Evolutionary conservation across 2,888 invertebrate species (phyloP).

Genomic region (Callinectes sapidus): DNA sequence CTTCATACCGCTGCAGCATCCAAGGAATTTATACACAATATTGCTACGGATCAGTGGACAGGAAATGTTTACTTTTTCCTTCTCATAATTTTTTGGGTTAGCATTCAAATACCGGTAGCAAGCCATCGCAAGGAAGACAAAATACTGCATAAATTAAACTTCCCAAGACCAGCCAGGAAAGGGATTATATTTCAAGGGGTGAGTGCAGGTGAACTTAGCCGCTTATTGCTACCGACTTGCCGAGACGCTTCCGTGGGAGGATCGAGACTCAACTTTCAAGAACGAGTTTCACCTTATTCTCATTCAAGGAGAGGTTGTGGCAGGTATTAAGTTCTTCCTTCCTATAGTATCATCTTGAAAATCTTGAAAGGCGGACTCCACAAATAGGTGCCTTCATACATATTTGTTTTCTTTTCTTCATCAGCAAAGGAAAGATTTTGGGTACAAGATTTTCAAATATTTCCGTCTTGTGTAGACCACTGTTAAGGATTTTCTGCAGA

Average conservation of each 20-base stretch:
- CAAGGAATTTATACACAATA: neutral
- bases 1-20: neutral
- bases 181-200: conserved; percentile 7
- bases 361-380: neutral
- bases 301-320: neutral
- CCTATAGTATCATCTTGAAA: neutral
- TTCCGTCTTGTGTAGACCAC: too few relatives aligned
- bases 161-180: neutral
- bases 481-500: too few relatives aligned
- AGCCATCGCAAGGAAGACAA: neutral
- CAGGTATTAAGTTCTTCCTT: neutral
- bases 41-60: neutral
- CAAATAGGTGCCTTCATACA: neutral
- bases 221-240: conserved; percentile 16
- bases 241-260: neutral
- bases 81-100: neutral
- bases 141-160: conserved; percentile 1
- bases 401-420: neutral
- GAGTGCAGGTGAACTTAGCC: conserved; percentile 19
- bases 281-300: conserved; percentile 16
- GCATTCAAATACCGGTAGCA: neutral
- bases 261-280: conserved; percentile 16
- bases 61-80: neutral
- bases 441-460: too few relatives aligned
- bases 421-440: neutral